Base-by-base conservation (phyloP, 2,113 vertebrate species). In the Etheostoma spectabile region DNA sequence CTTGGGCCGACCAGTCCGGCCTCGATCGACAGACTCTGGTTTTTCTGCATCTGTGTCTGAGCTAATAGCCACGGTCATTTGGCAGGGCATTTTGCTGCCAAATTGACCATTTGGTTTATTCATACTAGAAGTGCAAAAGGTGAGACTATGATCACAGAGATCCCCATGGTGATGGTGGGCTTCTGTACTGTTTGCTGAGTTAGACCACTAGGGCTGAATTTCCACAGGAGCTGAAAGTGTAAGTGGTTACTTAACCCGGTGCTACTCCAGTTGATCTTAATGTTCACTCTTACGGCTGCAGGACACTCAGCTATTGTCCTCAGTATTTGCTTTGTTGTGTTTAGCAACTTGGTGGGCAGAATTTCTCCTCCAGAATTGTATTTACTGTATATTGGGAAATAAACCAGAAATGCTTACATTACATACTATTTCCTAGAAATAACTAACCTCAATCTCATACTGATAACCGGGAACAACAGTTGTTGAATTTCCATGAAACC, bases 91-190 rank as follows among this genome's bases (percentile, higher is more conserved):
- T 83, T 77, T 56, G 7, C 51, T 53, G 35, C 61, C 80, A 68
- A 35, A 16, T 78, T 57, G 49, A 78, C 79, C 69, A 60, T 75
- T 42, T 71, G 72, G 24, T 65, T 80, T 66, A 71, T 74, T 88
- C 55, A 59, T 86, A 82, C 55, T 66, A 14, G 11, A 5, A 57
- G 51, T 53, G 61, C n/a, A 75, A 60, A 75, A 51, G 75, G 62
- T 78, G 70, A 59, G 42, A n/a, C 42, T 49, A 52, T 76, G 72
- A 63, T 68, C 62, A 59, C 24, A 22, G 61, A 38, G 62, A 46
- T 90, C 78, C 82, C 87, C 85, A 90, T 77, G 82, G 59, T 68
- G 69, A 89, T 64, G 22, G 48, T 51, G 38, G 38, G 24, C 12
- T 74, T 62, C 52, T 71, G 77, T n/a, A 19, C 64, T 30, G 61